These are phyloP conservation scores for Scyliorhinus canicula DNA, from an alignment of 2,797 vertebrate genomes.

Conservation along the genomic window DNA sequence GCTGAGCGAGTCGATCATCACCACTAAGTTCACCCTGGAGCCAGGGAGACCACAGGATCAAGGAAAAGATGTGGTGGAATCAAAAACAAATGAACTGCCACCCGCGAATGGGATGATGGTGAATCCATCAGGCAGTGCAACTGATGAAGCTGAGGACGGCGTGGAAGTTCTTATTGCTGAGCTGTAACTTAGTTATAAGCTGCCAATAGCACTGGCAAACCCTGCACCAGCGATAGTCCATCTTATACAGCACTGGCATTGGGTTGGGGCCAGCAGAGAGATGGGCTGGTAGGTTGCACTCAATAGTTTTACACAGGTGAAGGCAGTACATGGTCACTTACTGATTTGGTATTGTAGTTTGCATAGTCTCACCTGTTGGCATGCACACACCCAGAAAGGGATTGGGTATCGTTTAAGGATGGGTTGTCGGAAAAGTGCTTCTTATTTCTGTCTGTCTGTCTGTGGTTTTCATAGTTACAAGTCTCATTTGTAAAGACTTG, in stretches of 20 bases:
- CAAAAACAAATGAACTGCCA: conserved; percentile 52
- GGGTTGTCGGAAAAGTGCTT: background rate
- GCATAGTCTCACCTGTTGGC: background rate
- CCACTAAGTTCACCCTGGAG: conserved; percentile 58
- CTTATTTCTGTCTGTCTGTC: background rate
- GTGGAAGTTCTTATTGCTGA: background rate
- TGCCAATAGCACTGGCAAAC: background rate
- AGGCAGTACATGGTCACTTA: background rate
- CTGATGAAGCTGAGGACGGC: background rate
- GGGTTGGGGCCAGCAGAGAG: background rate
- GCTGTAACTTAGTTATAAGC: background rate
- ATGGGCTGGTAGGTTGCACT: background rate
- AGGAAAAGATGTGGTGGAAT: conserved; percentile 45
- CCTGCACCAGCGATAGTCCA: background rate
- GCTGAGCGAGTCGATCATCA: conserved; percentile 61
- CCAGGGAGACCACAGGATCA: conserved; percentile 49
- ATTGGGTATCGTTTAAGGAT: background rate
- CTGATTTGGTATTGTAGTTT: background rate
- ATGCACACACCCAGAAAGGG: background rate
- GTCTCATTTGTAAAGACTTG: background rate
- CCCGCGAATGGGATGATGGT: background rate
- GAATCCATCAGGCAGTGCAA: background rate
- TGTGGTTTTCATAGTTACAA: background rate
- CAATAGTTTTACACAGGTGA: background rate
- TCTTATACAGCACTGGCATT: background rate